Evolutionary conservation across 2,797 vertebrate species (phyloP).

Genomic region (Florisuga fusca): DNA sequence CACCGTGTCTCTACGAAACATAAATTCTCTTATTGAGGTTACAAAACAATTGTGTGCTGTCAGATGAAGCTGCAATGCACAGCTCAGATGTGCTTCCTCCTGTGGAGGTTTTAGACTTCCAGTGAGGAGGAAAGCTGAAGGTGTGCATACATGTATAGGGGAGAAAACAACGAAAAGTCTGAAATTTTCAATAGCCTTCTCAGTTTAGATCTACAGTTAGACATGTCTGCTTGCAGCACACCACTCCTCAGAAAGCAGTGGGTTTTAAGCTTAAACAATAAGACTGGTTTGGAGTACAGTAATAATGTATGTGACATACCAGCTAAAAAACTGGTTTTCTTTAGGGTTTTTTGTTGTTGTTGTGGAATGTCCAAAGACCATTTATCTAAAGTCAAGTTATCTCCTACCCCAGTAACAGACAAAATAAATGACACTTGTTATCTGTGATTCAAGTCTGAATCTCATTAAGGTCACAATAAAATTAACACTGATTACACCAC

Average conservation of each 20-base stretch:
- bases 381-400: neutral
- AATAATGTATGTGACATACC: neutral
- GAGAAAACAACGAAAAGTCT: neutral
- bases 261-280: neutral
- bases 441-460: neutral
- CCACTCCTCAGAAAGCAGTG: neutral
- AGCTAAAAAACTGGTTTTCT: neutral
- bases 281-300: neutral
- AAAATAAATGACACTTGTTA: neutral
- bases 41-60: conserved; percentile 26
- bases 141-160: neutral
- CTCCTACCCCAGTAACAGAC: neutral
- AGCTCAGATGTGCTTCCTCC: neutral
- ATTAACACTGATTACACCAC: neutral
- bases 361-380: neutral
- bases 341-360: neutral
- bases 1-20: conserved; percentile 48
- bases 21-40: conserved; percentile 42
- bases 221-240: neutral
- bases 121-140: neutral
- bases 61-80: neutral
- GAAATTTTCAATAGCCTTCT: neutral
- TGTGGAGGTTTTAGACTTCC: neutral
- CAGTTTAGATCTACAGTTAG: neutral
- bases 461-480: neutral